Evolutionary conservation across 2,113 vertebrate genomes (phyloP), one percentile per base, ranked within the genome.

Genomic region (Phyllostomus hastatus): DNA sequence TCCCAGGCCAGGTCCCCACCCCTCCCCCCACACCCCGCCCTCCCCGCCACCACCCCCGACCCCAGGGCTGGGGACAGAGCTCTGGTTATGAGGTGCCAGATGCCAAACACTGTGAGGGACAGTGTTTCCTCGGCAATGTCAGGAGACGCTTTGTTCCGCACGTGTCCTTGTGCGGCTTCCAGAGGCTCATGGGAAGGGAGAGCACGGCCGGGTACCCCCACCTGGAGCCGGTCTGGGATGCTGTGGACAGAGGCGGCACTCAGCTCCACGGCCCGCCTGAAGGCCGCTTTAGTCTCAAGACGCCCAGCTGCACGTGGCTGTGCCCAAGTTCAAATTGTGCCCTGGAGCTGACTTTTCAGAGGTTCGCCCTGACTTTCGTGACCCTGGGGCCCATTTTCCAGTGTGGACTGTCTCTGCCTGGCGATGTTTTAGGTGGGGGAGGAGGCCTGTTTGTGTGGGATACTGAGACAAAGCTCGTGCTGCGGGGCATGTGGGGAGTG

Each of bases 241-340:
- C 76, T 17, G 52, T 4, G 19, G 64, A 97, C 69, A 97, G 88
- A 97, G 57, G 31, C 38, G 35, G 7, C 88, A 94, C 96, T 98
- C 83, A 97, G 24, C 5, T 1, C 1, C 35, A 20, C 26, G 52
- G 50, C 95, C 76, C 41, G 50, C 54, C 52, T 96, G 94, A 96
- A 96, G 93, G 57, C 64, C n/a, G 24, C 67, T 33, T 91, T 20
- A 86, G 94, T 97, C 26, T 94, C 80, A 35, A 84, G 84, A 67
- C 2, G 2, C n/a, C 79, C 97, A 96, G 95, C 94, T 96, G 96
- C 82, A 26, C 38, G 67, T 31, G 61, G 26, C 3, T 5, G 15
- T 22, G 70, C 73, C 91, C 16, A 86, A 52, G 79, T 88, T 76
- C 84, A 80, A n/a, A 46, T 19, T 95, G 88, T 75, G 43, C 84